phyloP scores from a whole-genome alignment of 2,888 invertebrate genomes.

The Erebia aethiops region DNA sequence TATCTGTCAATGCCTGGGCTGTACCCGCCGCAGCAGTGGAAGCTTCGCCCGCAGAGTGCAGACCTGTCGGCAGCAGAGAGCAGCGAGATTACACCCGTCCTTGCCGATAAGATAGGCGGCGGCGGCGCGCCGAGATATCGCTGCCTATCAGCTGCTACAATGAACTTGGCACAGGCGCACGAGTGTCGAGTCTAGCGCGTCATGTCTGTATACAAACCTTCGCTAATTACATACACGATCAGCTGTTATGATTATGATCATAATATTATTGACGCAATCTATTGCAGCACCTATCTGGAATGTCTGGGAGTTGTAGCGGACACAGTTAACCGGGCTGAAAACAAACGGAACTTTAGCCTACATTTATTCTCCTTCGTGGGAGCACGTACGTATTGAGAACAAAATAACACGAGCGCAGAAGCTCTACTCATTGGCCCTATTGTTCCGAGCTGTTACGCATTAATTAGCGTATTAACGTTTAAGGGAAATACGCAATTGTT shows the following conservation, averaged over 20 bases:
- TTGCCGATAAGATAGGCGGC: conserved; percentile 29
- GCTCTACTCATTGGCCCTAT: neutral
- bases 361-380: neutral
- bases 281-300: neutral
- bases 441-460: neutral
- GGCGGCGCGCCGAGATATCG: neutral
- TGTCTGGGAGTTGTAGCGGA: neutral
- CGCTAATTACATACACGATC: neutral
- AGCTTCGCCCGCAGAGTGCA: neutral
- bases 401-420: neutral
- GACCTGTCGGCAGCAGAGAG: neutral
- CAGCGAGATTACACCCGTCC: conserved; percentile 23
- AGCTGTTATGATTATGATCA: neutral
- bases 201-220: neutral
- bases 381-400: neutral
- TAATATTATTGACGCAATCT: neutral
- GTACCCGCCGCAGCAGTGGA: no score
- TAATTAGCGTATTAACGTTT: conserved; percentile 1
- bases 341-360: neutral
- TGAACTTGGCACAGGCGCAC: conserved; percentile 9
- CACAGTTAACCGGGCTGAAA: no score
- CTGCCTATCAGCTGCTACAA: conserved; percentile 1
- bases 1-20: no score
- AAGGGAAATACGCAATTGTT: conserved; percentile 24
- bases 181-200: neutral